Conservation (phyloP, 2,888 invertebrate genomes). For the Fragum fragum region DNA sequence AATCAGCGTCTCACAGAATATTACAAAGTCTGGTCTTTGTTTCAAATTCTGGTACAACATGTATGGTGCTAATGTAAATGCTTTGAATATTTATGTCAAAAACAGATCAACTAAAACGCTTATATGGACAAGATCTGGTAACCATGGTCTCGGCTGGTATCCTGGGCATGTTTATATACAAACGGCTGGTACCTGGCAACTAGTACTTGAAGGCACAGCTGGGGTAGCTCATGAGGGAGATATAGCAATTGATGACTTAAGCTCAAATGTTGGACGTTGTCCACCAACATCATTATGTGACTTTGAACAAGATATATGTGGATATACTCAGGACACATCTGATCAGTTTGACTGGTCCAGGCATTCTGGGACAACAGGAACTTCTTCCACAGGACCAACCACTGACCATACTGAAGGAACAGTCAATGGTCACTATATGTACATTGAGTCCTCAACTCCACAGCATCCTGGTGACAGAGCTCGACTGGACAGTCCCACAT, state of each 20-base stretch:
- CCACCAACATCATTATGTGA: conserved; percentile 74
- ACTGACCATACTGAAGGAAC: conserved; percentile 83
- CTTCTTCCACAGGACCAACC: conserved; percentile 77
- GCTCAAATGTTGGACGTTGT: conserved; percentile 73
- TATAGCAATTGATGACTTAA: conserved; percentile 80
- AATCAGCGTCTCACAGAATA: conserved; percentile 66
- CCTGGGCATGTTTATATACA: conserved; percentile 76
- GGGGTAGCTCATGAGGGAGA: conserved; percentile 74
- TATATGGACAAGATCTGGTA: conserved; percentile 77
- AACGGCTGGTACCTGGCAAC: conserved; percentile 63
- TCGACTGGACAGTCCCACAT: conserved; percentile 75
- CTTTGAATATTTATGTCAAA: conserved; percentile 76
- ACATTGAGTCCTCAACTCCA: conserved; percentile 79
- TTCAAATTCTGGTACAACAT: conserved; percentile 85
- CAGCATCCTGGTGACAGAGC: conserved; percentile 77
- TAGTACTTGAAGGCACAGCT: conserved; percentile 79
- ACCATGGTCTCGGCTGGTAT: conserved; percentile 81
- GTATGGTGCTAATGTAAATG: conserved; percentile 83
- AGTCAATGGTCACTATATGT: conserved; percentile 79
- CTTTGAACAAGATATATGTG: conserved; percentile 81
- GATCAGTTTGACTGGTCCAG: conserved; percentile 80
- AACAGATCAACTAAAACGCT: conserved; percentile 45
- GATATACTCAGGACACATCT: conserved; percentile 76
- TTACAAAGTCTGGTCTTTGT: conserved; percentile 75
- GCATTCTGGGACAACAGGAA: conserved; percentile 72